Evolutionary conservation across 1,140 invertebrate genomes (phyloP).

Genomic region (Charaxes varanes): DNA sequence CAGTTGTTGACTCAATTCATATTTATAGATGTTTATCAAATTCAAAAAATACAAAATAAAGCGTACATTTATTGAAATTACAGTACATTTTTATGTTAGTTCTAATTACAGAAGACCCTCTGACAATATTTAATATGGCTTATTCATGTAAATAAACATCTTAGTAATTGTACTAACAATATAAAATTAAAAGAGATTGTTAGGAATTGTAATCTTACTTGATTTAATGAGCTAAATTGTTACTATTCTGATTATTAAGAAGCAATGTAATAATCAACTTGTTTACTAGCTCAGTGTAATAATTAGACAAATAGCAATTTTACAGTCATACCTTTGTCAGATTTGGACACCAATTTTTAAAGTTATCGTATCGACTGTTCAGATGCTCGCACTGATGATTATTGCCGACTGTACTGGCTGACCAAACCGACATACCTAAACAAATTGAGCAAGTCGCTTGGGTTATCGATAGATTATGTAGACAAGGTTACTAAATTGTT

Average conservation of each 20-base stretch:
- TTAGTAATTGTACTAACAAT: no score
- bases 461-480: no score
- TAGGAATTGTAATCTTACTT: background rate
- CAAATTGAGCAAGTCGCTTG: constrained; percentile 55
- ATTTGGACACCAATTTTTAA: constrained; percentile 65
- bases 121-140: no score
- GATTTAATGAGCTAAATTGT: constrained; percentile 1
- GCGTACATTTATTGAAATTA: no score
- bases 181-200: no score
- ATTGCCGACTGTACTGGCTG: constrained; percentile 65
- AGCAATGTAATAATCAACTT: constrained; percentile 1
- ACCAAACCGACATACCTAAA: constrained; percentile 74
- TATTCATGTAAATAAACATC: no score
- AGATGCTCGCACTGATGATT: constrained; percentile 52
- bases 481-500: constrained; percentile 48
- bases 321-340: constrained; percentile 55
- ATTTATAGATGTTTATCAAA: no score
- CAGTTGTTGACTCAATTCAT: no score
- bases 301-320: constrained; percentile 13
- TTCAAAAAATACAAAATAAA: no score
- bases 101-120: no score
- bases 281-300: background rate
- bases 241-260: background rate
- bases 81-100: no score
- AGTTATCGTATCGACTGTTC: constrained; percentile 48